A percentile compares a stretch with the other conserved stretches of the same genome.
Conservation (phyloP, 2,888 invertebrate genomes). For the Ceriagrion tenellum region DNA sequence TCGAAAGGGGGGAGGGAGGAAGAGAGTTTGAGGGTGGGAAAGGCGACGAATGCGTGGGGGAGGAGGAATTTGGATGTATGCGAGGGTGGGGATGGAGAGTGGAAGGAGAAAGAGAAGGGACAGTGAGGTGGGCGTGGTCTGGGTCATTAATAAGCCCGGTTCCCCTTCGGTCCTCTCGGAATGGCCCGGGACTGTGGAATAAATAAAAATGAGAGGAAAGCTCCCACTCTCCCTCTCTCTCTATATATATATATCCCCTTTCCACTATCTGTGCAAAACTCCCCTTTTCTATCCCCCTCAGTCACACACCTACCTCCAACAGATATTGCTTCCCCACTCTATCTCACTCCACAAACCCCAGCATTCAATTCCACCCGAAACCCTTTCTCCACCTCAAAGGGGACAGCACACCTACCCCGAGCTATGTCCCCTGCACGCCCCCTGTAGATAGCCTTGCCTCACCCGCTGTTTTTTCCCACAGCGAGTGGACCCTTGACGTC, state of each 20-base stretch:
- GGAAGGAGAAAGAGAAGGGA: neutral
- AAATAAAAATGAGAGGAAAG: constrained; percentile 20
- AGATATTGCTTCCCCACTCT: neutral
- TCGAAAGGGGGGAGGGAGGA: neutral
- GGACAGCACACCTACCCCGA: neutral
- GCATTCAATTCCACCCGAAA: constrained; percentile 4
- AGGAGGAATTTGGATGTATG: neutral
- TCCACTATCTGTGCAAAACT: neutral
- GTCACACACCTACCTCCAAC: too few relatives aligned
- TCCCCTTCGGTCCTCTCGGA: neutral
- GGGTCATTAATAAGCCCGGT: constrained; percentile 11
- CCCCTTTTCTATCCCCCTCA: neutral
- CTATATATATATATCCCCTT: neutral
- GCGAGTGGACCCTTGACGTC: too few relatives aligned
- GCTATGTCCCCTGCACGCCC: neutral
- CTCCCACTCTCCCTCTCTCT: neutral
- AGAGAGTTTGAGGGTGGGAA: neutral
- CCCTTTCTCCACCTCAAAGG: neutral
- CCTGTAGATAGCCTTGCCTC: neutral
- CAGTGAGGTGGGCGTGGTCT: constrained; percentile 18
- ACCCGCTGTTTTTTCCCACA: too few relatives aligned
- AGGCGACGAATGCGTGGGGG: neutral
- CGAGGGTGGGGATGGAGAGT: neutral
- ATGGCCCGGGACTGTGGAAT: constrained; percentile 7
- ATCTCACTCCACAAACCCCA: neutral